A percentile compares a stretch with the other conserved stretches of the same genome.
Conservation (phyloP, 2,113 vertebrate genomes). For the Callocephalon fimbriatum region DNA sequence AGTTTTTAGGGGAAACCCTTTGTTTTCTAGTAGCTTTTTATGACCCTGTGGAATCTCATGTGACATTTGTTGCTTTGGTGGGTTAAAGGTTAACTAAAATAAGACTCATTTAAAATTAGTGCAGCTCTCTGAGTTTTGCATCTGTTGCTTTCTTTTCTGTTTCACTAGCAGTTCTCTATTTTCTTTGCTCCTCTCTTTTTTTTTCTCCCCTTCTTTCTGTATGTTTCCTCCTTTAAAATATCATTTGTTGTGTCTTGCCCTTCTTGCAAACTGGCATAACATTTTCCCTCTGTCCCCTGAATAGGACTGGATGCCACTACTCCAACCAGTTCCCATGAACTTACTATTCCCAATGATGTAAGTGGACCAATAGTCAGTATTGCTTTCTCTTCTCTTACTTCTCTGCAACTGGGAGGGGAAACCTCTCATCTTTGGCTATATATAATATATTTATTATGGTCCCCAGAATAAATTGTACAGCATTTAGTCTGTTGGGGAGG, state of each 20-base stretch:
- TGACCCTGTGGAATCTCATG: not conserved
- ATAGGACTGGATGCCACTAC: conserved; percentile 89
- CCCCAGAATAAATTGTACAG: not conserved
- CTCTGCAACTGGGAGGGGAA: not conserved
- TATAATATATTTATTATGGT: not conserved
- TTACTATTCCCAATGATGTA: conserved; percentile 96
- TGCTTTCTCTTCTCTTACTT: conserved; percentile 23
- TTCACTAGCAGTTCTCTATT: conserved; percentile 49
- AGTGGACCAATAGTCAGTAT: conserved; percentile 75
- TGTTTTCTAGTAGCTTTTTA: conserved; percentile 28
- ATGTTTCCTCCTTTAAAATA: conserved; percentile 24
- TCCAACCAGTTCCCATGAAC: conserved; percentile 91
- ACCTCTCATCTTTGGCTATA: not conserved
- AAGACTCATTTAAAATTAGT: conserved; percentile 27
- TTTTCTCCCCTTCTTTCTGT: not conserved
- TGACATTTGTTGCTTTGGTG: conserved; percentile 59
- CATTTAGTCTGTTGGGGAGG: not conserved
- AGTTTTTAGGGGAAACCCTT: conserved; percentile 9
- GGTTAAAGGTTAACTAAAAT: conserved; percentile 60
- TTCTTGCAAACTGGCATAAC: conserved; percentile 27
- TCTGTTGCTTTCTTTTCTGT: conserved; percentile 56
- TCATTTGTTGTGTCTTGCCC: conserved; percentile 28
- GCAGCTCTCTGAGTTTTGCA: conserved; percentile 48
- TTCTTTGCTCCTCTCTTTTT: conserved; percentile 28
- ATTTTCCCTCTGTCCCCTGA: conserved; percentile 70